A percentile compares a stretch with the other conserved stretches of the same genome.
Conservation (phyloP, 2,113 vertebrate genomes). For the Nicator chloris region DNA sequence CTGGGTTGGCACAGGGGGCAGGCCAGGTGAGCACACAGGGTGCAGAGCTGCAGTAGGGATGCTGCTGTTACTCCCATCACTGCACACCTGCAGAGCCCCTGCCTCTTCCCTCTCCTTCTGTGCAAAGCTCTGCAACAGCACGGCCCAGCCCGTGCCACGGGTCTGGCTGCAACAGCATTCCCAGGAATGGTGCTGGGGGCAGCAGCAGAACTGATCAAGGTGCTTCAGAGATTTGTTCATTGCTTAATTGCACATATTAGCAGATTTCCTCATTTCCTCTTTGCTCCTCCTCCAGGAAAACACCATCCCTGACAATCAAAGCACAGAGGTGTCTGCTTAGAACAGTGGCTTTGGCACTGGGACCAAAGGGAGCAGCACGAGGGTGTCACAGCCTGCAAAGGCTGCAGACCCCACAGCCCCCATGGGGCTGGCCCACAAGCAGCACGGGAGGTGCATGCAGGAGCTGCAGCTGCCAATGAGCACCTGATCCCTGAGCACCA, state of each 20-base stretch:
- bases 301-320: background rate
- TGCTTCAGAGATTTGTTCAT: background rate
- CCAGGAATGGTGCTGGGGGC: background rate
- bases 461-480: background rate
- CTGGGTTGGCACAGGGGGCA: background rate
- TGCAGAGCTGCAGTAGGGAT: fast-evolving
- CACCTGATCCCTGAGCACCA: background rate
- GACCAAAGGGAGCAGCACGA: fast-evolving
- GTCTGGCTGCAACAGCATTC: fast-evolving
- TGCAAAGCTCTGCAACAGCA: background rate
- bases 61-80: fast-evolving
- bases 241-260: fast-evolving
- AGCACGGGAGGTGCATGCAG: background rate
- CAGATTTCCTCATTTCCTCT: background rate
- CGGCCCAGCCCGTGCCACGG: fast-evolving
- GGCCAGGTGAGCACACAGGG: fast-evolving
- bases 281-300: background rate
- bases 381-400: background rate
- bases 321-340: background rate
- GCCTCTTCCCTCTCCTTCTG: background rate
- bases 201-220: background rate
- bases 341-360: background rate
- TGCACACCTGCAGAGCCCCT: fast-evolving
- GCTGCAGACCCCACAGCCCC: fast-evolving
- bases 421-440: fast-evolving